Evolutionary conservation across 2,797 vertebrate species (phyloP).

Genomic region (Hoplostethus atlanticus): DNA sequence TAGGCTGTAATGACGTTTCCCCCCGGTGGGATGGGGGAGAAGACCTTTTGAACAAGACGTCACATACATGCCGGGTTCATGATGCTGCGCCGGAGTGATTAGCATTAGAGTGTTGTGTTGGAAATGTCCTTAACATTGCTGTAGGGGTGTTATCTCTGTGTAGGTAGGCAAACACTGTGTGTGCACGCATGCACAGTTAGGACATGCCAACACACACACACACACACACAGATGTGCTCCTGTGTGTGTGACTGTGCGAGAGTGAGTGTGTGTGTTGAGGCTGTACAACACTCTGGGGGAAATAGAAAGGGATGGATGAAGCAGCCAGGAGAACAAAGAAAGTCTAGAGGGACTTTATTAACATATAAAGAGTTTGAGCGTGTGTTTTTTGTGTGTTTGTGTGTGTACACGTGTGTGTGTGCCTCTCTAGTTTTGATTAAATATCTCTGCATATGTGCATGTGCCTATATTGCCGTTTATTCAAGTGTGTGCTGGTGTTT

Average conservation of each 20-base stretch:
- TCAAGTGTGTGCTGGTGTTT: slow-evolving; percentile 14
- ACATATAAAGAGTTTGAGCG: slow-evolving; percentile 65
- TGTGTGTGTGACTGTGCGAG: slow-evolving; percentile 35
- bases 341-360: slow-evolving; percentile 76
- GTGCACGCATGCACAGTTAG: slow-evolving; percentile 47
- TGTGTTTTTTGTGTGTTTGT: slow-evolving; percentile 44
- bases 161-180: slow-evolving; percentile 44
- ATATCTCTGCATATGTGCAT: slow-evolving; percentile 13
- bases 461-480: slow-evolving; percentile 29
- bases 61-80: slow-evolving; percentile 10
- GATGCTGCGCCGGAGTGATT: slow-evolving; percentile 44
- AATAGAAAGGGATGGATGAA: slow-evolving; percentile 65
- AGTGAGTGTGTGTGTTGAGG: slow-evolving; percentile 41
- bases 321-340: slow-evolving; percentile 69
- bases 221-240: slow-evolving; percentile 3
- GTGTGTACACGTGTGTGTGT: slow-evolving; percentile 42
- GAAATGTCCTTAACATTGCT: slow-evolving; percentile 55
- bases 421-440: slow-evolving; percentile 2
- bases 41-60: slow-evolving; percentile 37
- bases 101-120: slow-evolving; percentile 41
- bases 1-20: slow-evolving; percentile 53
- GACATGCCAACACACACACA: slow-evolving; percentile 27
- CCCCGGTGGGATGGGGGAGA: background rate
- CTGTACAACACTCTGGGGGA: slow-evolving; percentile 53
- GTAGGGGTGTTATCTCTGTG: slow-evolving; percentile 45